Evolutionary conservation across 2,888 invertebrate species (phyloP).

Genomic region (Morpho helenor): DNA sequence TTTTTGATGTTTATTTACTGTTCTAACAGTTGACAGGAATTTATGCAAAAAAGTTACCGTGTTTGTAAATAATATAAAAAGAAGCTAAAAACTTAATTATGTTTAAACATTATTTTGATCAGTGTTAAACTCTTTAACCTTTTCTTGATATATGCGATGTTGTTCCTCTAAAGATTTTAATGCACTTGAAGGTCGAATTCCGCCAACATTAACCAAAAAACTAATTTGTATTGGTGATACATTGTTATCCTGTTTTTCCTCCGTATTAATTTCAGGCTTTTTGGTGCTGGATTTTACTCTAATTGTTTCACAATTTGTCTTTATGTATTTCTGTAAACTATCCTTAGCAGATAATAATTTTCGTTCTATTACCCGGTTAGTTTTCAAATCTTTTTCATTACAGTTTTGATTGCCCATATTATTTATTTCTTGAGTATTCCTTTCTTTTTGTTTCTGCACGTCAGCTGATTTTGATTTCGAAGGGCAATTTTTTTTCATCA

Average conservation of each 20-base stretch:
- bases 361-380: conserved; percentile 17
- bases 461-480: conserved; percentile 48
- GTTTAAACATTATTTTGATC: conserved; percentile 26
- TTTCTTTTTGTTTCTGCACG: conserved; percentile 29
- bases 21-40: neutral
- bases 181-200: conserved; percentile 51
- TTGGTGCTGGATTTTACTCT: conserved; percentile 40
- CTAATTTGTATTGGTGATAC: conserved; percentile 59
- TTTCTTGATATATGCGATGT: conserved; percentile 64
- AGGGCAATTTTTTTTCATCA: conserved; percentile 34
- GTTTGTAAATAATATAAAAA: conserved; percentile 13
- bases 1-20: neutral
- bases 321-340: conserved; percentile 6
- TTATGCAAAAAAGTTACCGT: neutral
- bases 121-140: conserved; percentile 52
- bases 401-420: conserved; percentile 16
- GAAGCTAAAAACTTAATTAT: neutral
- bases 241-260: conserved; percentile 23
- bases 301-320: conserved; percentile 19
- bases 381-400: conserved; percentile 23
- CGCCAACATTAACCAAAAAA: conserved; percentile 59
- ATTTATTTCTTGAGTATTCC: conserved; percentile 8
- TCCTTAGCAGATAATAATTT: conserved; percentile 20
- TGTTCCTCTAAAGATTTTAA: conserved; percentile 61
- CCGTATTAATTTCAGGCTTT: conserved; percentile 43